These are phyloP conservation scores for Campylomormyrus numenius DNA, from an alignment of 2,113 vertebrate genomes.

Conservation along the genomic window DNA sequence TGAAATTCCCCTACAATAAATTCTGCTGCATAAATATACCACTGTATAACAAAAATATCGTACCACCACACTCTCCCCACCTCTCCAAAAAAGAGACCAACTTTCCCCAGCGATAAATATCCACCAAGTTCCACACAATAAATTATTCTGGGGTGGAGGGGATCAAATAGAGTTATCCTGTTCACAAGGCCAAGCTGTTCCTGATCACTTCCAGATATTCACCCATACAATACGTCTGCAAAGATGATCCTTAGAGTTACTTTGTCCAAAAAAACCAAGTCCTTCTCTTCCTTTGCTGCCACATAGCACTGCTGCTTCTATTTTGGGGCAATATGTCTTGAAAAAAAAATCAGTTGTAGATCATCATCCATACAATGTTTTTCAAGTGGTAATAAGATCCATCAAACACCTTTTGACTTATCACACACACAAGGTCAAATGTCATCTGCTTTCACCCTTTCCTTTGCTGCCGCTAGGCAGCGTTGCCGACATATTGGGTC, in stretches of 20 bases:
- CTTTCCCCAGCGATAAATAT: background rate
- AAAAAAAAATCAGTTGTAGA: background rate
- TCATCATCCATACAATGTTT: background rate
- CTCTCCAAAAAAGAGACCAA: background rate
- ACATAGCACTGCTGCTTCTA: background rate
- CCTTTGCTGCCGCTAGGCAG: background rate
- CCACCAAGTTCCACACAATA: background rate
- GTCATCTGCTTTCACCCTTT: background rate
- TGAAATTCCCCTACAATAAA: background rate
- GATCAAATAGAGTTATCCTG: background rate
- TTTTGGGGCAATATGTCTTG: background rate
- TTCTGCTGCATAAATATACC: background rate
- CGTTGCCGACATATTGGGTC: background rate
- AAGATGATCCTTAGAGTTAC: background rate
- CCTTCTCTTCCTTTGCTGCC: background rate
- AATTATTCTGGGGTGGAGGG: too few relatives aligned
- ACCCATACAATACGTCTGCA: background rate
- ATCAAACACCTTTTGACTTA: background rate
- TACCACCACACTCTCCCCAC: background rate
- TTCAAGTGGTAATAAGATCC: background rate
- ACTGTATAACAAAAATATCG: background rate
- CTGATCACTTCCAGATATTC: background rate
- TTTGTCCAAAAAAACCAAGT: background rate
- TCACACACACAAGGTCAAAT: background rate
- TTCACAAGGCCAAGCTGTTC: background rate